Evolutionary conservation across 92 coral and sea anemone genomes (phyloP), one percentile per base, ranked within the genome.

Genomic region (Heteractis magnifica): DNA sequence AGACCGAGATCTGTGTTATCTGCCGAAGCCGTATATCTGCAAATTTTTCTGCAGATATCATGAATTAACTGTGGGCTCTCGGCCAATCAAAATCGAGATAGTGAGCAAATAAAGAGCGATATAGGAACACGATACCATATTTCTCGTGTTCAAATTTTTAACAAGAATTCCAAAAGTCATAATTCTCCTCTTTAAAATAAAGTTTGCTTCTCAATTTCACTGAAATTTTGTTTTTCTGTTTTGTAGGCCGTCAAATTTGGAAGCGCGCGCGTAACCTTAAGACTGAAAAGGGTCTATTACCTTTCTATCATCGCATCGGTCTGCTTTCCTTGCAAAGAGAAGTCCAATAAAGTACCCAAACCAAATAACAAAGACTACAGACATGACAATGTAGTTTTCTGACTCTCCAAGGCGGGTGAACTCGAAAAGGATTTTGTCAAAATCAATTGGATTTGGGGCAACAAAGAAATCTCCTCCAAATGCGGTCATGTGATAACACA

Each of bases 391-490:
- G 68, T 83, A 91, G 83, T 95, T 95, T 23, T 91, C 90, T 23
- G 92, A 87, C 77, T 95, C 98, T 52, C 85, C 91, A 26, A 95
- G 93, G 23, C 82, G 86, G 15, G 86, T 90, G 78, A 94, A 94
- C 87, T 88, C 91, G 6, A 76, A 72, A 60, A 93, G 87, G 4
- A 94, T 95, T 51, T 91, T 81, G 76, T 95, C 98, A 80, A 95
- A 95, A 70, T 95, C 95, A 77, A 95, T 95, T 4, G 98, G 98
- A 85, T 95, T 95, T 62, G 98, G 98, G 8, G 96, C 98, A 44
- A 95, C 94, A 41, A 95, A 84, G 77, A 95, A 89, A 60, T 92
- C 93, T 13, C 98, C 98, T 65, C 98, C 98, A 90, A 94, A 95
- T 3, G 98, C 94, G 12, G 98, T 90, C 73, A 95, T 90, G 73